Conservation (phyloP, 2,888 invertebrate species). For the Mechanitis messenoides region DNA sequence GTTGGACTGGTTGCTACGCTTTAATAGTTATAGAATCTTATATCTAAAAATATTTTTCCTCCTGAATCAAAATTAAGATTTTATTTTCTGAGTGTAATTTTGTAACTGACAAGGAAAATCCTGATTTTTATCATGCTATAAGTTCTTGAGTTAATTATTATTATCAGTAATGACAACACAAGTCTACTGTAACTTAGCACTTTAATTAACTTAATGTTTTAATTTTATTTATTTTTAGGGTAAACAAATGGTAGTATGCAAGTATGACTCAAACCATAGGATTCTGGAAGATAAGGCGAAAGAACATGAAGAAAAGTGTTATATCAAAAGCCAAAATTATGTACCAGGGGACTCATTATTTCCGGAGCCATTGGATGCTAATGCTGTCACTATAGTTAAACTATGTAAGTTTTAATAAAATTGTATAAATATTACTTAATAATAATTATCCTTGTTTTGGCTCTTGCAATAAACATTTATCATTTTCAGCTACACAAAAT, state of each 20-base stretch:
- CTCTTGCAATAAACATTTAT: background rate
- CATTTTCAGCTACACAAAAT: conserved; percentile 46
- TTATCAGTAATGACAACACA: background rate
- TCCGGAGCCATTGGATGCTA: conserved; percentile 48
- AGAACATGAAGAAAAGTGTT: conserved; percentile 49
- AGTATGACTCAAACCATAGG: conserved; percentile 46
- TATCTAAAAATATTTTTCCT: too few species aligned
- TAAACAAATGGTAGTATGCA: conserved; percentile 40
- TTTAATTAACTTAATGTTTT: background rate
- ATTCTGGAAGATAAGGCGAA: conserved; percentile 39
- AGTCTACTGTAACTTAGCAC: background rate
- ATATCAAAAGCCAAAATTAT: conserved; percentile 47
- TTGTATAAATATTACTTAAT: background rate
- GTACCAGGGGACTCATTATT: conserved; percentile 42
- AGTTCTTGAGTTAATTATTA: background rate
- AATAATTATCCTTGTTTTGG: background rate
- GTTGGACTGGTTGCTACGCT: too few species aligned
- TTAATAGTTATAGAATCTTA: too few species aligned
- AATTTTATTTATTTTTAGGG: conserved; percentile 36
- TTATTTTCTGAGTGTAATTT: background rate
- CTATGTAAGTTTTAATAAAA: conserved; percentile 40
- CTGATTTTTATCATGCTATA: background rate
- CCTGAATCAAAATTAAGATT: too few species aligned
- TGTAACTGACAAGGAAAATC: too few species aligned
- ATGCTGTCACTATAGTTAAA: conserved; percentile 47